phyloP scores from a whole-genome alignment of 1,140 invertebrate genomes.

The Zaprionus kolodkinae region DNA sequence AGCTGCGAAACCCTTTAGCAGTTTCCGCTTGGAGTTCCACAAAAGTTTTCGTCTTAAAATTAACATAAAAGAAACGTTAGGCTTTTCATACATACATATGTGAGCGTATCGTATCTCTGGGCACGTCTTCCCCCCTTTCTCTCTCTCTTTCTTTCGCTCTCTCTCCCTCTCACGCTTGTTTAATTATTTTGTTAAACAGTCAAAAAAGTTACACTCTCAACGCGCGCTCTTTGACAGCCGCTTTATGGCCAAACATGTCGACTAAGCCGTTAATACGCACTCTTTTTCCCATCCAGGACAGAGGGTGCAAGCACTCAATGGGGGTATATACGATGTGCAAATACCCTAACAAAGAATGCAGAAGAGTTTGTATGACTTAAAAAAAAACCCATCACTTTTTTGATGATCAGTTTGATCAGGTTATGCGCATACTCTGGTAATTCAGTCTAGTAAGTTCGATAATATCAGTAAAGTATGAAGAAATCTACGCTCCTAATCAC shows the following conservation, averaged over 20 bases:
- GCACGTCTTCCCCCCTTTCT: too few species aligned
- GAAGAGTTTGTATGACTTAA: not conserved
- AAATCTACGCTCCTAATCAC: too few species aligned
- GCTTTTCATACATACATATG: slow-evolving; percentile 5
- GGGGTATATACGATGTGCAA: not conserved
- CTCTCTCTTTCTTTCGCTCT: too few species aligned
- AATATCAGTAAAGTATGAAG: too few species aligned
- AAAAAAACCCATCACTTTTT: too few species aligned
- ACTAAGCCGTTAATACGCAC: slow-evolving; percentile 55
- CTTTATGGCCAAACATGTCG: slow-evolving; percentile 50
- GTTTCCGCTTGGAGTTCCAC: slow-evolving; percentile 16
- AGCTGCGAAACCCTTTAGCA: slow-evolving; percentile 54
- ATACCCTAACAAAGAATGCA: not conserved
- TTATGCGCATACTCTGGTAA: not conserved
- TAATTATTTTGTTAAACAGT: slow-evolving; percentile 65
- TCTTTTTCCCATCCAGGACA: slow-evolving; percentile 20
- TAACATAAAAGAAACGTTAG: slow-evolving; percentile 54
- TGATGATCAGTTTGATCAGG: not conserved
- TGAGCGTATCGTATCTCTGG: slow-evolving; percentile 30
- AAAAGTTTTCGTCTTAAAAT: slow-evolving; percentile 50
- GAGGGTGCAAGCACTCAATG: not conserved
- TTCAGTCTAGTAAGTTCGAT: not conserved
- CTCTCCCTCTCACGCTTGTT: slow-evolving; percentile 21
- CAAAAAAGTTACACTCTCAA: slow-evolving; percentile 30
- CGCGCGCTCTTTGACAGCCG: slow-evolving; percentile 20